These are phyloP conservation scores for Abrostola triplasia DNA, from an alignment of 2,888 invertebrate genomes.

Conservation along the genomic window DNA sequence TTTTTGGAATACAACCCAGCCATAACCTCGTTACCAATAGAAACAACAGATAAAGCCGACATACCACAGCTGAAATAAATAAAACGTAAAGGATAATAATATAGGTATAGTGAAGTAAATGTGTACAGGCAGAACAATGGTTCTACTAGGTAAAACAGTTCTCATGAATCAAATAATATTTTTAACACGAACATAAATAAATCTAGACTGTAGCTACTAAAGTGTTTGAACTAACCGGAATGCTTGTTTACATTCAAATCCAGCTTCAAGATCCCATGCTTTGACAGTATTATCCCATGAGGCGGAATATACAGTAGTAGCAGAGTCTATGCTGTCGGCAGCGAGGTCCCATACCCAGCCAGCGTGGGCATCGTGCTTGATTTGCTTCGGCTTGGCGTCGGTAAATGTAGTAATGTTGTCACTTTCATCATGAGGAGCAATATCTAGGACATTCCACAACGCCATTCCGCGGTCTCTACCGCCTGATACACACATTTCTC, in stretches of 20 bases:
- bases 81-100: too few relatives aligned
- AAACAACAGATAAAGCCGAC: constrained; percentile 86
- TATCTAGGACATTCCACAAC: constrained; percentile 82
- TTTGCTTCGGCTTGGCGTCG: constrained; percentile 71
- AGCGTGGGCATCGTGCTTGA: constrained; percentile 84
- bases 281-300: constrained; percentile 90
- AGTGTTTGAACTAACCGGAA: constrained; percentile 75
- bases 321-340: constrained; percentile 74
- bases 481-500: constrained; percentile 87
- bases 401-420: constrained; percentile 64
- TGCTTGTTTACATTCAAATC: constrained; percentile 79
- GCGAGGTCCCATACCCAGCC: constrained; percentile 91
- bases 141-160: too few relatives aligned
- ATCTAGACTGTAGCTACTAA: background rate
- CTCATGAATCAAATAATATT: background rate
- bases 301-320: constrained; percentile 86
- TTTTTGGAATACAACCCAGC: constrained; percentile 88
- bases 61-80: constrained; percentile 77
- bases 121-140: too few relatives aligned
- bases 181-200: background rate
- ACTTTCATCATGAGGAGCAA: constrained; percentile 65
- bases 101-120: too few relatives aligned
- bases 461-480: constrained; percentile 88
- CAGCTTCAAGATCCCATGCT: constrained; percentile 85
- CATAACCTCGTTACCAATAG: constrained; percentile 81